Base-by-base conservation (phyloP, 2,888 invertebrate species). In the Thelaira solivaga region DNA sequence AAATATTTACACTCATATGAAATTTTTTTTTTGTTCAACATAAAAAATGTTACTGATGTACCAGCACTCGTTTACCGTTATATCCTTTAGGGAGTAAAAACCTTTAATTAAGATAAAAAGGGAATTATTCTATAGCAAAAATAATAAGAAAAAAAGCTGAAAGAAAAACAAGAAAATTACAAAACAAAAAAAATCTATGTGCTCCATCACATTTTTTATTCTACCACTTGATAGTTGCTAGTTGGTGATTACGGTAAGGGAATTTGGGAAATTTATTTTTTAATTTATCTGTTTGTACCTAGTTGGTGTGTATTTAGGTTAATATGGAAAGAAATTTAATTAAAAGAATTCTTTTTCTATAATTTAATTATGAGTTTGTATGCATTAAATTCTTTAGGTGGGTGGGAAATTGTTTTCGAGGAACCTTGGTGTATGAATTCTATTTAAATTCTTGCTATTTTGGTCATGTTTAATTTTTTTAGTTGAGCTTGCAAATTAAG, bases 41-140 rank as follows among this genome's bases (percentile, higher is more conserved):
- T 29, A 6, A 16, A 29, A 43, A 41, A 34, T 26, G 24, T 61
- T 24, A 36, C 26, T 29, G 24, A 53, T 34, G 4, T n/a, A n/a
- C n/a, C n/a, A n/a, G n/a, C 36, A 20, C 20, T 29, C 24, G 26
- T 36, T 59, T 49, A 47, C 11, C 31, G 31, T 51, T 51, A 16
- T 71, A 51, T 51, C 36, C 72, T 72, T 64, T 47, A 1, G 55
- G 16, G 55, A 39, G 29, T 45, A 45, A 16, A 55, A 47, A 55
- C n/a, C 16, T 64, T 55, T 64, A 64, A 62, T 72, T 62, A 62
- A 45, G 36, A 72, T 62, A 43, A 62, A 24, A 29, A 45, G 13
- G 26, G n/a, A n/a, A 47, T 36, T 45, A 16, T 20, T 24, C 11
- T 24, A 45, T 36, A 55, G 64, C 55, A 57, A 16, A 57, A 64